These are phyloP conservation scores for Sarotherodon lohbergeri DNA, from an alignment of 2,113 vertebrate species.

Conservation along the genomic window DNA sequence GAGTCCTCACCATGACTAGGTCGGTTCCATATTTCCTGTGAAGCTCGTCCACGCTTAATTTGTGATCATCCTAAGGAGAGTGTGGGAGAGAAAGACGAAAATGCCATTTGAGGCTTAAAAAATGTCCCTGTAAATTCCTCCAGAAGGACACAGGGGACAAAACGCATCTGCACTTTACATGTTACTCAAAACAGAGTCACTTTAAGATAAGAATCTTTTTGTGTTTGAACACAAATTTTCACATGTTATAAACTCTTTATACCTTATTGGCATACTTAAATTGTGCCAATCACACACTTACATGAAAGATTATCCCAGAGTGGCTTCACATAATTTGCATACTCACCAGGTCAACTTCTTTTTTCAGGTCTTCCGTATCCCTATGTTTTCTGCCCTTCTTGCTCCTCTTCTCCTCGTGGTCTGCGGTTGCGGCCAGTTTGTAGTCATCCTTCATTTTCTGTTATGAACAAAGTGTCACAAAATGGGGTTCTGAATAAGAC, in stretches of 20 bases:
- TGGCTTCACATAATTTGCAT: not conserved
- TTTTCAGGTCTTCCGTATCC: conserved; percentile 92
- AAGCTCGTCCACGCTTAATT: conserved; percentile 90
- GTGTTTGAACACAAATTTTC: not conserved
- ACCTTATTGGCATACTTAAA: not conserved
- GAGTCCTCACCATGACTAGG: conserved; percentile 77
- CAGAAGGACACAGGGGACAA: not conserved
- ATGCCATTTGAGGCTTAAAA: not conserved
- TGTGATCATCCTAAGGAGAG: conserved; percentile 88
- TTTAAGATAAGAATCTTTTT: not conserved
- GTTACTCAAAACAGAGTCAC: not conserved
- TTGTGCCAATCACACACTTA: not conserved
- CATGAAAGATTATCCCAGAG: not conserved
- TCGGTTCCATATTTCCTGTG: conserved; percentile 93
- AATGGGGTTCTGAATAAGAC: not conserved
- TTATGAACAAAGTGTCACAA: not conserved
- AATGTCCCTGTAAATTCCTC: not conserved
- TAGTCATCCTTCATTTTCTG: conserved; percentile 83
- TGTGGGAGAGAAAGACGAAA: not conserved
- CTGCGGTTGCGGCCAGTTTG: conserved; percentile 88
- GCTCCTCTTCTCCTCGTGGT: conserved; percentile 71
- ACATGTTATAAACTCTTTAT: not conserved
- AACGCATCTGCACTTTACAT: not conserved
- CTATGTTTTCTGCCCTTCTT: conserved; percentile 72
- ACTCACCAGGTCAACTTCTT: conserved; percentile 91